Percentiles rank a stretch among this genome's conserved stretches.
These are phyloP conservation scores for Plestiodon gilberti DNA, from an alignment of 2,113 vertebrate genomes.

Conservation along the genomic window DNA sequence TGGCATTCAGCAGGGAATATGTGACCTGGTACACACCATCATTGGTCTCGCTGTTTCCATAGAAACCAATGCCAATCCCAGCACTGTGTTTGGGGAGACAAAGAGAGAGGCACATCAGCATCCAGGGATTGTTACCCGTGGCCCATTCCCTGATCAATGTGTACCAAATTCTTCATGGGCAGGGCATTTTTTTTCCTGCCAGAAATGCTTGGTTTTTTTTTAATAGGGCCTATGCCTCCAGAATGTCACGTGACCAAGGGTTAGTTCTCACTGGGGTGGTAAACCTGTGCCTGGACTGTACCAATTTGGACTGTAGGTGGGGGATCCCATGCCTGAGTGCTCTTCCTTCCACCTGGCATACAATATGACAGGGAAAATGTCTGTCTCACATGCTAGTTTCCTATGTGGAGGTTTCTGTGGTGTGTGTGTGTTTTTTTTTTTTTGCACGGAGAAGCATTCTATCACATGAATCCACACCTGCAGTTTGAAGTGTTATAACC, in stretches of 20 bases:
- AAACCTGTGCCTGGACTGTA: not conserved
- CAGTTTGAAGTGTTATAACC: not conserved
- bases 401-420: not conserved
- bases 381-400: not conserved
- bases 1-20: constrained; percentile 89
- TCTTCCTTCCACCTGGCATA: too few species aligned
- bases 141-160: not conserved
- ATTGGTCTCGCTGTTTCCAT: constrained; percentile 94
- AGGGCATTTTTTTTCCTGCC: not conserved
- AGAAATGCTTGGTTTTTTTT: not conserved
- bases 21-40: constrained; percentile 94
- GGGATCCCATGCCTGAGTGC: too few species aligned
- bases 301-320: not conserved
- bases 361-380: too few species aligned
- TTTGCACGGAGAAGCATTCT: not conserved
- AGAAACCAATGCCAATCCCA: constrained; percentile 94
- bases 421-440: too few species aligned
- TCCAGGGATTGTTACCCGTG: not conserved
- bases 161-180: not conserved
- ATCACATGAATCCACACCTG: not conserved
- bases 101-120: not conserved
- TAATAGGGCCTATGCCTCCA: too few species aligned
- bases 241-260: not conserved
- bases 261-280: not conserved
- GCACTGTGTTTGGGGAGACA: constrained; percentile 74